phyloP scores from a whole-genome alignment of 2,888 invertebrate species.

The Zootermopsis nevadensis region DNA sequence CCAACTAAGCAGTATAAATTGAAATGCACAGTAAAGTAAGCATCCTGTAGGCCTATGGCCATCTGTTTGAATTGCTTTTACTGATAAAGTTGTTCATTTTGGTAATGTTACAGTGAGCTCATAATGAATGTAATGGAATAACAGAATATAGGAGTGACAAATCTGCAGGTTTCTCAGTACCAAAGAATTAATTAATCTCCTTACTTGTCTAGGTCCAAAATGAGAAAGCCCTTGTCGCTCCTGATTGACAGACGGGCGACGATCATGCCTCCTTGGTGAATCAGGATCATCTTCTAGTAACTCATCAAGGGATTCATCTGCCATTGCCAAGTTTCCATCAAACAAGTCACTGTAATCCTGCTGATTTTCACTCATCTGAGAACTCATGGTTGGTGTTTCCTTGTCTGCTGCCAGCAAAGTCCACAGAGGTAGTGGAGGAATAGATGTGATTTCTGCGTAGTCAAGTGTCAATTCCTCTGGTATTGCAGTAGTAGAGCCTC shows the following conservation, averaged over 20 bases:
- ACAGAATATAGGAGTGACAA: too few species aligned
- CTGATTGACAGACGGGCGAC: constrained; percentile 74
- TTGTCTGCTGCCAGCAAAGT: constrained; percentile 95
- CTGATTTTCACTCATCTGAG: constrained; percentile 61
- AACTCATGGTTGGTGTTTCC: constrained; percentile 69
- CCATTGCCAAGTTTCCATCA: constrained; percentile 77
- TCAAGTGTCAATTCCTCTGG: constrained; percentile 90
- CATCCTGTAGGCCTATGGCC: too few species aligned
- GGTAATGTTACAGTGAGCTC: too few species aligned
- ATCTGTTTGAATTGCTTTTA: too few species aligned
- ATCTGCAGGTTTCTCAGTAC: too few species aligned
- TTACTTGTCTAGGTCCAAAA: constrained; percentile 86
- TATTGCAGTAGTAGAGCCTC: constrained; percentile 80
- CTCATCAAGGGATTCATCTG: constrained; percentile 85
- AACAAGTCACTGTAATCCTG: constrained; percentile 91
- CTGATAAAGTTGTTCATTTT: too few species aligned
- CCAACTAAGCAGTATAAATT: too few species aligned
- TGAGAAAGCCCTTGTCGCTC: constrained; percentile 83
- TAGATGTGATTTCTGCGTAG: constrained; percentile 97
- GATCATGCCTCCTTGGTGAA: constrained; percentile 68
- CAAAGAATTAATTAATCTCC: neutral
- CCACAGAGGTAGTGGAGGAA: constrained; percentile 97
- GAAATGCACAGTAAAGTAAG: too few species aligned
- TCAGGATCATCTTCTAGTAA: constrained; percentile 78
- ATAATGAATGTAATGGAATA: too few species aligned